Percentiles rank a stretch among this genome's conserved stretches.
These are phyloP conservation scores for Ataeniobius toweri DNA, from an alignment of 2,797 vertebrate species.

Conservation along the genomic window DNA sequence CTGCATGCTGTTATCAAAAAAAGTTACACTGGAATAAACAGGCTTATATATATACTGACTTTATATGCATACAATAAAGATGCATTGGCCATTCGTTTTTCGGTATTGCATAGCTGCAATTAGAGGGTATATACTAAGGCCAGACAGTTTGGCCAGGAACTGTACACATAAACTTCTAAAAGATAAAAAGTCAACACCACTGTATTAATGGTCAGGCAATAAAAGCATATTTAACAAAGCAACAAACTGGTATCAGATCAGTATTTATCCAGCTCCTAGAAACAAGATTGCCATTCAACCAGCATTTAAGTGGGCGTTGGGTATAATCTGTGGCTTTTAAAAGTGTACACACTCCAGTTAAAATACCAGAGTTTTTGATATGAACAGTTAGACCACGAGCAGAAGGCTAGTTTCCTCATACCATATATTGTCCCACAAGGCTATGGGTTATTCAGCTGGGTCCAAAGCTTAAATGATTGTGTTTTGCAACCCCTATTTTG, in stretches of 20 bases:
- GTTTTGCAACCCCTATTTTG: not conserved
- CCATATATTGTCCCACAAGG: not conserved
- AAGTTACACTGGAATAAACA: constrained; percentile 46
- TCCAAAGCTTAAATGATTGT: not conserved
- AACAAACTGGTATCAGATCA: constrained; percentile 34
- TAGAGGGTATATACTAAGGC: constrained; percentile 47
- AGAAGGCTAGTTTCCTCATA: not conserved
- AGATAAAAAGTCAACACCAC: constrained; percentile 22
- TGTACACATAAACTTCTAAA: constrained; percentile 12
- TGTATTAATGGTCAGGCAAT: constrained; percentile 11
- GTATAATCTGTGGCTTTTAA: not conserved
- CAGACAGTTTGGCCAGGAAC: constrained; percentile 39
- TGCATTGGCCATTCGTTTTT: constrained; percentile 75
- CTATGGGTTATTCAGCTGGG: not conserved
- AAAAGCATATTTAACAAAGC: constrained; percentile 19
- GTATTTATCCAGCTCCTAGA: constrained; percentile 36
- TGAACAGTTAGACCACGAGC: not conserved
- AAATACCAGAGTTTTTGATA: not conserved
- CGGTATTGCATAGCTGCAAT: constrained; percentile 75
- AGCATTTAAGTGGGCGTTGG: constrained; percentile 29
- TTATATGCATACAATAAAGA: constrained; percentile 58
- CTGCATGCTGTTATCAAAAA: constrained; percentile 59
- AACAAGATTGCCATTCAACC: constrained; percentile 42
- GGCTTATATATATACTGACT: constrained; percentile 35
- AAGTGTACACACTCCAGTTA: not conserved